Conservation (phyloP, 2,113 vertebrate species). For the Scartelaos histophorus region DNA sequence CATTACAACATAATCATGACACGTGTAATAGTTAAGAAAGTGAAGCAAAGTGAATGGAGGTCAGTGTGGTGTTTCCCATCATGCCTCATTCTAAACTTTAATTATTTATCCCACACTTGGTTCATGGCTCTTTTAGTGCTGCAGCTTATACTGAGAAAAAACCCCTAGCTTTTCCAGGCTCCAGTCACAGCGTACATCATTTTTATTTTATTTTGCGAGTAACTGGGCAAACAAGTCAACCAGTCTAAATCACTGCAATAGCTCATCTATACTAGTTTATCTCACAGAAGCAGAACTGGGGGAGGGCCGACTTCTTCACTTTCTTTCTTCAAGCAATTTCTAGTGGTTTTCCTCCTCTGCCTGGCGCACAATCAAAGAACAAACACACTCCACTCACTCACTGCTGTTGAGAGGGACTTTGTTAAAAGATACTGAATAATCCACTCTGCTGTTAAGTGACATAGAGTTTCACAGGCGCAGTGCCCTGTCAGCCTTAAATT, state of each 20-base stretch:
- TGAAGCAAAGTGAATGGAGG: constrained; percentile 54
- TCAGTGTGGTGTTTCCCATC: constrained; percentile 65
- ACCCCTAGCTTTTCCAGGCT: constrained; percentile 27
- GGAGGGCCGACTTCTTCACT: constrained; percentile 15
- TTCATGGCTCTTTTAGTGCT: constrained; percentile 17
- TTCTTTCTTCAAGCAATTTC: constrained; percentile 24
- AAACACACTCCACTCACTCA: constrained; percentile 32
- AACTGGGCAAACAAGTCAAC: not conserved
- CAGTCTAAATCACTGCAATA: constrained; percentile 9
- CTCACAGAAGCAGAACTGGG: constrained; percentile 12
- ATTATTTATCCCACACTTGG: constrained; percentile 64
- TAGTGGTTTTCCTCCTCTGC: constrained; percentile 33
- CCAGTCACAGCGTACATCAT: constrained; percentile 8
- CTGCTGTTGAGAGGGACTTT: constrained; percentile 18
- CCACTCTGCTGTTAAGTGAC: constrained; percentile 10
- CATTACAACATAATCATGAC: not conserved
- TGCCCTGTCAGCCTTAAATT: not conserved
- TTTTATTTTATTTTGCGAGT: not conserved
- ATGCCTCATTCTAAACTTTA: constrained; percentile 51
- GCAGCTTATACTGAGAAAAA: constrained; percentile 32
- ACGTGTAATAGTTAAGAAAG: not conserved
- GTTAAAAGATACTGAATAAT: constrained; percentile 38
- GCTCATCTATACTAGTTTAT: constrained; percentile 18
- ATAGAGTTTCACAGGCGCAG: not conserved
- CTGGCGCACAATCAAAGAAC: constrained; percentile 50